A percentile compares a stretch with the other conserved stretches of the same genome.
phyloP scores from a whole-genome alignment of 2,797 vertebrate genomes.

The Phataginus tricuspis region DNA sequence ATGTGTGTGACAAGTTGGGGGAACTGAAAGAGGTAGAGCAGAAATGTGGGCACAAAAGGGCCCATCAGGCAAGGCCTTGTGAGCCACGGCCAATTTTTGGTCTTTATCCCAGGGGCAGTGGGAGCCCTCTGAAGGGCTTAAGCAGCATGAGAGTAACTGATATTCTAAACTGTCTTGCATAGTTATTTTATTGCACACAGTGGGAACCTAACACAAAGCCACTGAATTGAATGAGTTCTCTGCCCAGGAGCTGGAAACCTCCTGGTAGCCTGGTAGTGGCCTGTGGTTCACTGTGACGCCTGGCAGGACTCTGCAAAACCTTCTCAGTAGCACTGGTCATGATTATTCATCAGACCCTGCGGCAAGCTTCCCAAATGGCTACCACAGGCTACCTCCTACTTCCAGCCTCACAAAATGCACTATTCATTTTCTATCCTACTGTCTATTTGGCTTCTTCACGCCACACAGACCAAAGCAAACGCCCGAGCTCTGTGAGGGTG shows the following conservation, averaged over 20 bases:
- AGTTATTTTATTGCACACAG: background rate
- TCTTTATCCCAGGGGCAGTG: background rate
- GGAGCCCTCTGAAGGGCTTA: background rate
- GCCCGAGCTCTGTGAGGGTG: fast-evolving
- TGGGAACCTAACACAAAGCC: background rate
- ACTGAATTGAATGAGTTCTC: background rate
- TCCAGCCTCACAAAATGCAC: background rate
- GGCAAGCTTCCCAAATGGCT: background rate
- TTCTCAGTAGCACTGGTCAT: background rate
- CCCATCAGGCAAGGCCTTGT: fast-evolving
- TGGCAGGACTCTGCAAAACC: background rate
- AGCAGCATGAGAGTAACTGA: background rate
- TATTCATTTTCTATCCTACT: background rate
- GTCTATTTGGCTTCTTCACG: background rate
- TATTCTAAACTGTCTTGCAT: background rate
- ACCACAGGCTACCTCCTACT: background rate
- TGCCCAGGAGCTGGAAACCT: no score
- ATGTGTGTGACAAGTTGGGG: background rate
- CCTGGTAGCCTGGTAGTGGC: background rate
- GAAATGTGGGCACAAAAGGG: no score
- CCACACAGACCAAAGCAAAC: background rate
- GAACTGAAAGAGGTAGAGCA: background rate
- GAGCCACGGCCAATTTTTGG: background rate
- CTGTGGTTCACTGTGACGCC: background rate
- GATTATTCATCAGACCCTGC: background rate